Evolutionary conservation across 1,140 invertebrate species (phyloP), one percentile per base, ranked within the genome.

Genomic region (Trachymyrmex septentrionalis): DNA sequence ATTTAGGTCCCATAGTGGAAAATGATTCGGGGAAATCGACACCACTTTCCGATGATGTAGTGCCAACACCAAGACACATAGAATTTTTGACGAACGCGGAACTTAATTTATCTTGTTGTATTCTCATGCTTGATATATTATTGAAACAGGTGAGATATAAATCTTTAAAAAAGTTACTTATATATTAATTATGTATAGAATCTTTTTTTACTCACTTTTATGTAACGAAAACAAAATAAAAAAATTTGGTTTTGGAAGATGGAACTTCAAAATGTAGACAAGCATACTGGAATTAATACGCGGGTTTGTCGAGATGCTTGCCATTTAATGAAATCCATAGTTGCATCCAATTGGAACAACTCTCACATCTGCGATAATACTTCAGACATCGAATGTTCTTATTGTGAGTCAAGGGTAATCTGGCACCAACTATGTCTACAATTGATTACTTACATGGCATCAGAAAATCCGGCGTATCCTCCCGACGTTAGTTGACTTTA

Each of bases 41-140:
- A 5, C 96, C 96, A 34, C 95, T 97, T 69, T 97, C 97, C 0
- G 97, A 97, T 90, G 97, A 97, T 86, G 96, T 97, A 94, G 96
- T 95, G 0, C 96, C 96, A 14, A 96, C 96, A 3, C 96, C 95
- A n/a, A 95, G 96, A 73, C 96, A 96, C 88, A 96, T 96, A 27
- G 96, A 96, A 92, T 96, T 97, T 87, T 96, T 96, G 48, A 96
- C 96, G 0, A 96, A 97, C 87, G 95, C 96, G 24, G 97, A 97
- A 90, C 96, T 98, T 50, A 98, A 98, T 93, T 95, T 99, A 9
- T 98, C 98, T 4, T 99, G 99, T 92, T 99, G 98, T 94, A 98
- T 99, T 86, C 96, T 99, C 3, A 99, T 99, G 99, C 95, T 99
- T 76, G 99, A 99, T 94, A 97, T 99, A 87, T 95, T 99, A 55